These are phyloP conservation scores for Meiosimyza platycephala DNA, from an alignment of 2,888 invertebrate genomes.

Conservation along the genomic window DNA sequence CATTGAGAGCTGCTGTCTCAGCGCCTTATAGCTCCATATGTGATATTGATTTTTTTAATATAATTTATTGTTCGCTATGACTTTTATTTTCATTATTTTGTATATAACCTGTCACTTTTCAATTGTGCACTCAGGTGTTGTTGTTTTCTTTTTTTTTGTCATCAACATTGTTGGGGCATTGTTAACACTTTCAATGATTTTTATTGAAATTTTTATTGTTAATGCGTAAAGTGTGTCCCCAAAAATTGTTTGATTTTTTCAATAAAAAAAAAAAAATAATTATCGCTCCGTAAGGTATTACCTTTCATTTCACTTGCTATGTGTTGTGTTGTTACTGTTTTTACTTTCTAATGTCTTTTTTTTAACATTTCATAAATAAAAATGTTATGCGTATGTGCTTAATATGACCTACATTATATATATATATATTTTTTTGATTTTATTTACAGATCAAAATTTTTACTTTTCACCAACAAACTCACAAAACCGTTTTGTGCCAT, in stretches of 20 bases:
- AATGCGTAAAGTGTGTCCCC: too few relatives aligned
- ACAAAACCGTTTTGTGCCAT: constrained; percentile 66
- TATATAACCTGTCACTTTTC: not conserved
- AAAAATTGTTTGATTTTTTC: not conserved
- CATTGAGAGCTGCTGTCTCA: not conserved
- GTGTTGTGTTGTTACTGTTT: not conserved
- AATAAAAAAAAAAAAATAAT: not conserved
- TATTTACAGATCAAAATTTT: constrained; percentile 62
- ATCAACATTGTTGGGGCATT: not conserved
- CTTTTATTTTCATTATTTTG: not conserved
- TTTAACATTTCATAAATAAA: not conserved
- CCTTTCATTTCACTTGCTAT: not conserved
- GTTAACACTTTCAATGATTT: constrained; percentile 1
- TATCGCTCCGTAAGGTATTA: not conserved
- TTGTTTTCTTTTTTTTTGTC: not conserved
- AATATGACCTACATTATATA: not conserved
- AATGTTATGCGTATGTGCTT: constrained; percentile 4
- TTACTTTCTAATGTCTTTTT: not conserved
- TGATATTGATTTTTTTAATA: not conserved
- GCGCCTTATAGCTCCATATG: too few relatives aligned
- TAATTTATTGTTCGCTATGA: not conserved
- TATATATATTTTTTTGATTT: constrained; percentile 45
- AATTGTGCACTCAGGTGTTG: not conserved
- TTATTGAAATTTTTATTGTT: not conserved
- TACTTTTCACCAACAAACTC: constrained; percentile 59